These are phyloP conservation scores for Ibycter americanus DNA, from an alignment of 2,797 vertebrate species.

Conservation along the genomic window DNA sequence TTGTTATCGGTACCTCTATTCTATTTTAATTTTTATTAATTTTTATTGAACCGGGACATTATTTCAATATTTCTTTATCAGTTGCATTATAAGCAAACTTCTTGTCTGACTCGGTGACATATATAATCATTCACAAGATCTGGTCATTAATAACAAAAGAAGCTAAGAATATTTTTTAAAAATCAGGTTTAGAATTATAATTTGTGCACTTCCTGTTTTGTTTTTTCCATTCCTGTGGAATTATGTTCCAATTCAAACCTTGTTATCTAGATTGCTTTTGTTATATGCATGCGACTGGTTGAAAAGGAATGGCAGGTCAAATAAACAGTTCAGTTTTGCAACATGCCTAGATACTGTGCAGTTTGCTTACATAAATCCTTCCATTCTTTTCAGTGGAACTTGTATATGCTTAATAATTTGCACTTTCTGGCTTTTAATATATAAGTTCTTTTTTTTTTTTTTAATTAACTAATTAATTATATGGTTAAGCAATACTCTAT, in stretches of 20 bases:
- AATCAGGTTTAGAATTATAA: neutral
- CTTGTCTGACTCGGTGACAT: neutral
- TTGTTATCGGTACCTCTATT: neutral
- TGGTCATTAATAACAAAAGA: neutral
- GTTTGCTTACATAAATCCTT: neutral
- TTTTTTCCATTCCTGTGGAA: neutral
- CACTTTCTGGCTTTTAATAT: neutral
- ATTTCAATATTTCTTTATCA: neutral
- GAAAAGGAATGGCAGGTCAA: neutral
- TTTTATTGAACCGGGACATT: neutral
- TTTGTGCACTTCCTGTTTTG: neutral
- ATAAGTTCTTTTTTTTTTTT: neutral
- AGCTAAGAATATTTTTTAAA: neutral
- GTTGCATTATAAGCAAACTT: conserved; percentile 9
- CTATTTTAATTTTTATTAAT: neutral
- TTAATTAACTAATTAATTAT: neutral
- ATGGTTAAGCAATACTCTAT: neutral
- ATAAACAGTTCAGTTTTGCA: neutral
- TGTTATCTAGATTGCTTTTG: neutral
- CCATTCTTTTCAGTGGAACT: neutral
- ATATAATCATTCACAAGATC: neutral
- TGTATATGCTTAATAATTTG: neutral
- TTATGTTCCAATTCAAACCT: neutral
- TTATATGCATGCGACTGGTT: neutral
- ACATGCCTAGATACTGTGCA: neutral